Conservation (phyloP, 2,113 vertebrate species). For the Sterna hirundo region DNA sequence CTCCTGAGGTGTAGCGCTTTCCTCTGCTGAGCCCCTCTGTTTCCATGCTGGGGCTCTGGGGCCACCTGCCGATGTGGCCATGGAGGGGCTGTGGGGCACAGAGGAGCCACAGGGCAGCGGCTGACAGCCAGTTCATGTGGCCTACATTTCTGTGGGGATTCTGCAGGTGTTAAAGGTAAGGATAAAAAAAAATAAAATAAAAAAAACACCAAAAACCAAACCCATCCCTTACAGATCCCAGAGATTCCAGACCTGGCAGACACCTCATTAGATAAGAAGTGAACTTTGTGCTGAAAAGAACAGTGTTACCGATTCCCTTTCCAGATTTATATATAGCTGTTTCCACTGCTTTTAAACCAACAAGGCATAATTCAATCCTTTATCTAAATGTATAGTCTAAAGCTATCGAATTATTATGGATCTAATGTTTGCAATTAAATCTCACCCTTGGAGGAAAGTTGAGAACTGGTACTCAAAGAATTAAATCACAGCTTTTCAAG, state of each 20-base stretch:
- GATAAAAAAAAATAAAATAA: background rate
- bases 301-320: background rate
- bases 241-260: background rate
- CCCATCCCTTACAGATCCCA: background rate
- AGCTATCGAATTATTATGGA: background rate
- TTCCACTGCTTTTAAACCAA: background rate
- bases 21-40: fast-evolving
- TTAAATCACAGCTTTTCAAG: background rate
- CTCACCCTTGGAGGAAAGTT: background rate
- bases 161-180: background rate
- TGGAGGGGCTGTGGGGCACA: background rate
- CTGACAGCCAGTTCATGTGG: fast-evolving
- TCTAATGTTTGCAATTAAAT: background rate
- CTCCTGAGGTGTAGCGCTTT: background rate
- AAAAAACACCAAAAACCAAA: background rate
- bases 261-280: background rate
- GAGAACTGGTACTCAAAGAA: background rate
- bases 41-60: background rate
- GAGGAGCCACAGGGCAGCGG: background rate
- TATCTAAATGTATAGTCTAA: background rate
- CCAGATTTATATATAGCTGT: background rate
- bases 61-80: background rate
- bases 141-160: background rate
- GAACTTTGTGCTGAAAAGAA: background rate
- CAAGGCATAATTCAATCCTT: background rate